Base-by-base conservation (phyloP, 1,140 invertebrate genomes). In the Ctenoplectra terminalis region DNA sequence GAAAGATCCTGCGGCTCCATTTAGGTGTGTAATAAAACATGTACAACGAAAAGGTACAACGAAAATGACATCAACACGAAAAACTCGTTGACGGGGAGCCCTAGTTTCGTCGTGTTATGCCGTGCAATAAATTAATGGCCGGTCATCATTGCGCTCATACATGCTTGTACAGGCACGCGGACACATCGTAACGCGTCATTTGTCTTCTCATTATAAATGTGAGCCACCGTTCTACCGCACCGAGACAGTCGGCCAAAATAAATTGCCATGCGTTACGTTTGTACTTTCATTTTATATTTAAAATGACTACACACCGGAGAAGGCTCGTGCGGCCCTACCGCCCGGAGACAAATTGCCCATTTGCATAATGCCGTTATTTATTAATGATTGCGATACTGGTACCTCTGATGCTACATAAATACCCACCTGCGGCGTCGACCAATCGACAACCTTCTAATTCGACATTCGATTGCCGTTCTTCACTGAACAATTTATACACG, bases 361-460 rank as follows among this genome's bases (percentile, higher is more conserved):
- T 91, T 91, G 88, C 89, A 91, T 92, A 91, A 92, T 91, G 88
- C 85, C 76, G 88, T 92, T 92, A 91, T 90, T 92, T 91, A 91
- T 91, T 90, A 91, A 91, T 82, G 87, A 88, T 81, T 31, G 76
- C 70, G 81, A 81, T 84, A 84, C 84, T 61, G 83, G 63, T 75
- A 86, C 82, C 81, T 73, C 56, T 60, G 77, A 81, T 63, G 79
- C 67, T 67, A 77, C 79, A 77, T 87, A 84, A 86, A 85, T 88
- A 85, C 75, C 76, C 86, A 81, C 86, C 87, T 83, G 83, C 86
- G 77, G 82, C 76, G 69, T 70, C 58, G 69, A 31, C 66, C 82
- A 79, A 80, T 87, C 79, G 82, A 71, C 87, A 82, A 63, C 67
- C 87, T 85, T 85, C 87, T 84, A 85, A 85, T 85, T 83, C 86